Percentiles rank a stretch among this genome's conserved stretches.
Evolutionary conservation across 2,113 vertebrate genomes (phyloP).

Genomic region (Noturus placidus): DNA sequence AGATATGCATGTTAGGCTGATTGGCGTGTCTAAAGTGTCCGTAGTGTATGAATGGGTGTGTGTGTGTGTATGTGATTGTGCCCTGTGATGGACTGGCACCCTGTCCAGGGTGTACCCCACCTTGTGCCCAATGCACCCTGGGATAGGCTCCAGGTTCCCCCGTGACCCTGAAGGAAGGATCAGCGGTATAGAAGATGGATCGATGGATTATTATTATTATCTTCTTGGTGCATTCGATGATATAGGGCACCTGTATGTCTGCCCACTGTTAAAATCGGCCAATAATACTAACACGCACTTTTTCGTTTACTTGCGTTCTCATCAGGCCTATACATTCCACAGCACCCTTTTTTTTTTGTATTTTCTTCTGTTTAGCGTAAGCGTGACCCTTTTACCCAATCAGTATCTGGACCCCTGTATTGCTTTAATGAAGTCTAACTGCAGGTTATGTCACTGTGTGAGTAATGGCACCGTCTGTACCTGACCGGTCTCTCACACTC

Average conservation of each 20-base stretch:
- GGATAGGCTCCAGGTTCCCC: too few species aligned
- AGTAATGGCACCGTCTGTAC: constrained; percentile 50
- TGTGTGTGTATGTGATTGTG: too few species aligned
- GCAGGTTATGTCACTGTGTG: constrained; percentile 35
- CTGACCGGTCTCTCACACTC: constrained; percentile 39
- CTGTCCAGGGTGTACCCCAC: too few species aligned
- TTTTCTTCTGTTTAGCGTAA: constrained; percentile 44
- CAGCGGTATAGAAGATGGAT: too few species aligned
- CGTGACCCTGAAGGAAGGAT: too few species aligned
- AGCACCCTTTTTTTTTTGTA: constrained; percentile 35
- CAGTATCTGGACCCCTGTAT: constrained; percentile 28
- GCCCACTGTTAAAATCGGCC: background rate
- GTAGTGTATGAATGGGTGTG: too few species aligned
- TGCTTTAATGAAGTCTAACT: constrained; percentile 51
- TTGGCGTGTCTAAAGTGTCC: too few species aligned
- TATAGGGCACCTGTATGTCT: background rate
- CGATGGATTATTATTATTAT: too few species aligned
- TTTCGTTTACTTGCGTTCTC: background rate
- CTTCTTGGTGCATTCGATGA: background rate
- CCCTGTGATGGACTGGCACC: too few species aligned
- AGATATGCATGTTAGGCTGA: too few species aligned
- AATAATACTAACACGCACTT: background rate
- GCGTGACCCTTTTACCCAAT: constrained; percentile 9
- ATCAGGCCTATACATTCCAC: constrained; percentile 23
- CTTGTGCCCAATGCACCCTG: too few species aligned